A percentile compares a stretch with the other conserved stretches of the same genome.
Conservation (phyloP, 1,140 invertebrate genomes). For the Drosophila arawakana region DNA sequence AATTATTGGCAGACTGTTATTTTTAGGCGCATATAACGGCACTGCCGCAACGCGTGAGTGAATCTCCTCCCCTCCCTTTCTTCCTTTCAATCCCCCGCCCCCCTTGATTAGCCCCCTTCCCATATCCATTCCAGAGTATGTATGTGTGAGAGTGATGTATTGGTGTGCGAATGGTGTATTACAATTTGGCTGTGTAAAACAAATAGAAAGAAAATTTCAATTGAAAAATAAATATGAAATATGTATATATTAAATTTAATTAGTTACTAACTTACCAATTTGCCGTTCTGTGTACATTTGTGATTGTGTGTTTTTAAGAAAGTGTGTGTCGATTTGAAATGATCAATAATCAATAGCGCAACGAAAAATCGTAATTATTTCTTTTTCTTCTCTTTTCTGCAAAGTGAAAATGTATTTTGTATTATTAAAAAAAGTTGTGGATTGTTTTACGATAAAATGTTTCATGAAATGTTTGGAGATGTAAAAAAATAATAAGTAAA, state of each 20-base stretch:
- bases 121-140: background rate
- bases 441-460: background rate
- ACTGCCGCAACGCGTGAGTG: conserved; percentile 69
- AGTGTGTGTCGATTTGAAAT: conserved; percentile 62
- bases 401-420: conserved; percentile 60
- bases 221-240: conserved; percentile 19
- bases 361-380: conserved; percentile 72
- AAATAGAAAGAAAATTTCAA: conserved; percentile 20
- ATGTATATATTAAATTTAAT: background rate
- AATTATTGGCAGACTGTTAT: conserved; percentile 66
- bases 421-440: conserved; percentile 35
- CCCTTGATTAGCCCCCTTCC: conserved; percentile 7
- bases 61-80: conserved; percentile 19
- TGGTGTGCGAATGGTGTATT: conserved; percentile 38
- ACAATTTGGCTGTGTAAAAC: conserved; percentile 19
- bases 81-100: background rate
- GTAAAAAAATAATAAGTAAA: conserved; percentile 21
- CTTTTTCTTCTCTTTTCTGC: conserved; percentile 83
- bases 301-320: background rate
- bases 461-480: conserved; percentile 5
- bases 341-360: conserved; percentile 73
- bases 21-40: conserved; percentile 40
- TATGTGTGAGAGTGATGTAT: conserved; percentile 40
- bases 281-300: conserved; percentile 27
- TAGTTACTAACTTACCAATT: conserved; percentile 61